Conservation (phyloP, 2,113 vertebrate genomes). For the Sprattus sprattus region DNA sequence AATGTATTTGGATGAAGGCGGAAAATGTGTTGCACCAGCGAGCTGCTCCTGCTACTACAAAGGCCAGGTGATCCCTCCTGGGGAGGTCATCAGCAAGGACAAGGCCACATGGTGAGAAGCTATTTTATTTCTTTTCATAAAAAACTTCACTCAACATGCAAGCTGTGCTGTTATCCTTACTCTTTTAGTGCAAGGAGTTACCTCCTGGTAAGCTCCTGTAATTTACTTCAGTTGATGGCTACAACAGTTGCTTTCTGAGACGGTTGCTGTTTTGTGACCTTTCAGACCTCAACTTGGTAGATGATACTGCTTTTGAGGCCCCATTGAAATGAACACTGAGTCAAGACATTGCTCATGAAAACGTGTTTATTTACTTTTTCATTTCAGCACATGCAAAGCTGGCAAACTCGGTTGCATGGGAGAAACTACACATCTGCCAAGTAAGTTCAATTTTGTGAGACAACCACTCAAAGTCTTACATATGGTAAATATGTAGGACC, state of each 20-base stretch:
- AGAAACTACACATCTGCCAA: constrained; percentile 23
- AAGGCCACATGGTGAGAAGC: constrained; percentile 74
- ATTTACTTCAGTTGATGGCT: too few species aligned
- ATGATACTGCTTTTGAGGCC: too few species aligned
- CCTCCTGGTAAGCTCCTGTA: background rate
- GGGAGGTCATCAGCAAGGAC: constrained; percentile 71
- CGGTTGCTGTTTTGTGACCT: too few species aligned
- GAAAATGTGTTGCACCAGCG: constrained; percentile 70
- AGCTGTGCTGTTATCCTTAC: too few species aligned
- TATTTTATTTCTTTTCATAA: background rate
- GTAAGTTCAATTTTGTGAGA: constrained; percentile 61
- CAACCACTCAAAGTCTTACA: background rate
- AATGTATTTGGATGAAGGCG: constrained; percentile 74
- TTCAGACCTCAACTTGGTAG: too few species aligned
- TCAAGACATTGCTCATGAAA: too few species aligned
- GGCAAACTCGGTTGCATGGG: constrained; percentile 81
- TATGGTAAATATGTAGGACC: too few species aligned
- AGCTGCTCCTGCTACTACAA: constrained; percentile 80
- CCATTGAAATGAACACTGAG: too few species aligned
- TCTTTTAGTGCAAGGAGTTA: background rate
- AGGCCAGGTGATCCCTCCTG: constrained; percentile 65
- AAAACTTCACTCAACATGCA: too few species aligned
- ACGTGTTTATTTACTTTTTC: too few species aligned
- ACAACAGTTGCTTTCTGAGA: too few species aligned
- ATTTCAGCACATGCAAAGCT: constrained; percentile 71